Evolutionary conservation across 2,797 vertebrate species (phyloP), one percentile per base, ranked within the genome.

Genomic region (Nannoperca australis): DNA sequence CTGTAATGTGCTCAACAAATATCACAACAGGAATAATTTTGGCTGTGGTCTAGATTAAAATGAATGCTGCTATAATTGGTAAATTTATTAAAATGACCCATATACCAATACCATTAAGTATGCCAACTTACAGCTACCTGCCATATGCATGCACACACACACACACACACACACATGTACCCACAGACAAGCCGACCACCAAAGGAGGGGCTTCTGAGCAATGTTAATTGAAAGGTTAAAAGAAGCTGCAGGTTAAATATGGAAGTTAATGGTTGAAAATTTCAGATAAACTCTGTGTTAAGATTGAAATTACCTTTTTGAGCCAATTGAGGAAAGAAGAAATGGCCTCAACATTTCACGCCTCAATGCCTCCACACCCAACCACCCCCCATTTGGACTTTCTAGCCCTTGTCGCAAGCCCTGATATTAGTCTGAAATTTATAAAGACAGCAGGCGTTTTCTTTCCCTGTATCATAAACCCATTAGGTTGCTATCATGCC

Each of bases 51-150:
- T 88, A 85, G 83, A 90, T 88, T 88, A 85, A 92, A 91, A 90
- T 88, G 78, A 92, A 90, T 91, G 82, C 76, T 69, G 85, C 84
- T 89, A 86, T 93, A 94, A 94, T 94, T 94, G 86, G 91, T 88
- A 87, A 91, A 91, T 93, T 79, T 94, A 94, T 95, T 93, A 91
- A 94, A 95, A 94, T 94, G 89, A 95, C 91, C 93, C 75, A 70
- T 71, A 83, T 74, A 85, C 77, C 80, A 92, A 91, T 76, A 85
- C 86, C 85, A 92, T 92, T 91, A 92, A 85, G 70, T 73, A 70
- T 82, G 81, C 56, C 81, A 87, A 86, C 73, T 78, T 77, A 79
- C 78, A 12, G 56, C 75, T 55, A 78, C 67, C 64, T 67, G 55
- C 61, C 44, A 47, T 61, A 45, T n/a, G 20, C 73, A 80, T 50